These are phyloP conservation scores for Esox masquinongy DNA, from an alignment of 2,797 vertebrate genomes.

Conservation along the genomic window DNA sequence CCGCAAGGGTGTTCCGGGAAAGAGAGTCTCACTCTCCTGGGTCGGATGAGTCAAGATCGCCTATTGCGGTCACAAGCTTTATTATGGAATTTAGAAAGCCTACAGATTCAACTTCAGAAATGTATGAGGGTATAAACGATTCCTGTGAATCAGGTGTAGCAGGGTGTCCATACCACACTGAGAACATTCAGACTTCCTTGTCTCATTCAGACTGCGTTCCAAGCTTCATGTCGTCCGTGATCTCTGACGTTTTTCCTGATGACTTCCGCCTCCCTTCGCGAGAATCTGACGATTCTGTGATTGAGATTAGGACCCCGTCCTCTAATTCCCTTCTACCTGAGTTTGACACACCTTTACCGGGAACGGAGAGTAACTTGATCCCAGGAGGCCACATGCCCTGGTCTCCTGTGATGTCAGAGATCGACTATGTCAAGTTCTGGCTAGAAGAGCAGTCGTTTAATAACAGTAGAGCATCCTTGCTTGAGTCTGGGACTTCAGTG, in stretches of 20 bases:
- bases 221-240: neutral
- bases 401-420: conserved; percentile 27
- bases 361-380: conserved; percentile 17
- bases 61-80: conserved; percentile 18
- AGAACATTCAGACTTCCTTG: neutral
- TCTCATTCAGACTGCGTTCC: conserved; percentile 1
- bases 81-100: conserved; percentile 26
- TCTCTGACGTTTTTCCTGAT: neutral
- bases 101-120: neutral
- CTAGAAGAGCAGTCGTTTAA: conserved; percentile 1
- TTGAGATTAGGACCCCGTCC: neutral
- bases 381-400: conserved; percentile 12
- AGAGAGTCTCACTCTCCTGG: conserved; percentile 24
- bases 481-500: conserved; percentile 13
- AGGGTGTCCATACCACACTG: neutral
- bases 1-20: conserved; percentile 25
- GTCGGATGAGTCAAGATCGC: conserved; percentile 29
- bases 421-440: conserved; percentile 23
- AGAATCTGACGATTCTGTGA: conserved; percentile 23
- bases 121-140: conserved; percentile 3
- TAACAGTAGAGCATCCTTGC: conserved; percentile 16
- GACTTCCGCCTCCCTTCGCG: conserved; percentile 1
- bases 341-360: conserved; percentile 7
- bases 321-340: conserved; percentile 10
- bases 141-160: neutral